A percentile compares a stretch with the other conserved stretches of the same genome.
Conservation (phyloP, 2,797 vertebrate genomes). For the Triplophysa bombifrons region DNA sequence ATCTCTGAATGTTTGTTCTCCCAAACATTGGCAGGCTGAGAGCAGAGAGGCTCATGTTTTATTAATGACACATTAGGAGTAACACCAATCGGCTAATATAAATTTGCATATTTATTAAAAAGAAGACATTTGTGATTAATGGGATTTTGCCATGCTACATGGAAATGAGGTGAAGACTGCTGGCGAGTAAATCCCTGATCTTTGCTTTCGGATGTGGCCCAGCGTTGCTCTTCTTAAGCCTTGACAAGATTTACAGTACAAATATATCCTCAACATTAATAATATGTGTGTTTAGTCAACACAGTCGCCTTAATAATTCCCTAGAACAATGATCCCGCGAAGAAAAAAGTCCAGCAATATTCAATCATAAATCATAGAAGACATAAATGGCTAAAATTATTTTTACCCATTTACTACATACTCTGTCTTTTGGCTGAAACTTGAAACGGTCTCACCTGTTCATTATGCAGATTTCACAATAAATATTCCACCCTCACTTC, state of each 20-base stretch:
- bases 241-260: slow-evolving; percentile 3
- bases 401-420: background rate
- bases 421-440: slow-evolving; percentile 15
- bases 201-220: slow-evolving; percentile 43
- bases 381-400: background rate
- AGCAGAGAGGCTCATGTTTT: slow-evolving; percentile 75
- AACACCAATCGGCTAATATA: slow-evolving; percentile 78
- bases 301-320: background rate
- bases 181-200: slow-evolving; percentile 58
- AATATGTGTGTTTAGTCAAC: slow-evolving; percentile 9
- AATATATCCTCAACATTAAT: background rate
- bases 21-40: slow-evolving; percentile 60
- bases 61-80: slow-evolving; percentile 78
- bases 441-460: slow-evolving; percentile 24
- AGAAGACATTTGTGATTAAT: slow-evolving; percentile 81
- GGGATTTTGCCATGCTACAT: slow-evolving; percentile 73
- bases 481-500: slow-evolving; percentile 48
- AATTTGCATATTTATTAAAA: slow-evolving; percentile 86
- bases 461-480: slow-evolving; percentile 42
- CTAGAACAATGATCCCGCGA: background rate
- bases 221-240: slow-evolving; percentile 28
- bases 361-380: background rate
- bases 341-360: background rate
- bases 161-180: slow-evolving; percentile 63
- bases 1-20: slow-evolving; percentile 60